Percentiles rank a stretch among this genome's conserved stretches.
Evolutionary conservation across 2,888 invertebrate genomes (phyloP).

Genomic region (Craniophora ligustri): DNA sequence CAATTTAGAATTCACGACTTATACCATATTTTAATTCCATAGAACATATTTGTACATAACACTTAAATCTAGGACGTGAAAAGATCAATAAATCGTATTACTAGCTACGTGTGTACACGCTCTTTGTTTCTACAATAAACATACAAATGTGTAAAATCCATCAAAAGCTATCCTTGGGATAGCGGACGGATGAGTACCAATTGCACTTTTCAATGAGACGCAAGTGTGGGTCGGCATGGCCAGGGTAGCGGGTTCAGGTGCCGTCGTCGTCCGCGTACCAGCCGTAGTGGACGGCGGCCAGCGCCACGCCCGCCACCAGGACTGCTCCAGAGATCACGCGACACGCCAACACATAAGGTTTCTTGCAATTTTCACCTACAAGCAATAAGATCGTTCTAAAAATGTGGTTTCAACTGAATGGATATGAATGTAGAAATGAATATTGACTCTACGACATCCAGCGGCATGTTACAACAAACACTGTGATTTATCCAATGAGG

Average conservation of each 20-base stretch:
- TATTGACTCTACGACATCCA: too few species aligned
- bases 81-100: constrained; percentile 21
- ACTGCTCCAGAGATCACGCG: constrained; percentile 66
- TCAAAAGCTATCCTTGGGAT: constrained; percentile 62
- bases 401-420: too few species aligned
- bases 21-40: constrained; percentile 15
- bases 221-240: neutral
- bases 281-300: constrained; percentile 60
- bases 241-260: constrained; percentile 53
- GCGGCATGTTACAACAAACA: too few species aligned
- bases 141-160: constrained; percentile 58
- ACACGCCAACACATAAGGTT: constrained; percentile 57
- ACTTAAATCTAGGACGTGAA: constrained; percentile 40
- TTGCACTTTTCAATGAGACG: constrained; percentile 58
- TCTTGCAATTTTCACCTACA: constrained; percentile 75
- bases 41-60: constrained; percentile 32
- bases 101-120: constrained; percentile 1
- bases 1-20: constrained; percentile 38
- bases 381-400: constrained; percentile 20
- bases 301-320: constrained; percentile 58
- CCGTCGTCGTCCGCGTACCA: constrained; percentile 55
- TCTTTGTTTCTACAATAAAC: constrained; percentile 27
- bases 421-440: too few species aligned
- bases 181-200: constrained; percentile 67
- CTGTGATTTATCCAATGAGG: too few species aligned